Conservation (phyloP, 1,140 invertebrate genomes). For the Lasaia peninsularis region DNA sequence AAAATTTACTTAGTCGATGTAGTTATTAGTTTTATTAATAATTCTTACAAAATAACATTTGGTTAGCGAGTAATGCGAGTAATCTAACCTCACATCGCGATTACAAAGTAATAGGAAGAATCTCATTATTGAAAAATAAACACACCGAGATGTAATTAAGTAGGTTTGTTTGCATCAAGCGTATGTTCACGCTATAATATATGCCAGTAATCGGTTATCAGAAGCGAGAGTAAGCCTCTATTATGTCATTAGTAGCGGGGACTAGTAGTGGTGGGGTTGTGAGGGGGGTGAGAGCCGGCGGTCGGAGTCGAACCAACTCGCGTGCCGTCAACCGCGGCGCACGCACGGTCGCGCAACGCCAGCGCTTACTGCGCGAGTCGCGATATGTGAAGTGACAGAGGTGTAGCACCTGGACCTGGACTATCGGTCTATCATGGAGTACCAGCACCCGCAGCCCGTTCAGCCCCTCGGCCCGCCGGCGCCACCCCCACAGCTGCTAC, state of each 20-base stretch:
- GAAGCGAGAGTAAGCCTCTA: slow-evolving; percentile 50
- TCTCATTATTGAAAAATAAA: neutral
- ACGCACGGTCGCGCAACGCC: slow-evolving; percentile 38
- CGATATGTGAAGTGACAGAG: slow-evolving; percentile 59
- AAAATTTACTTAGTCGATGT: too few relatives aligned
- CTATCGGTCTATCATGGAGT: slow-evolving; percentile 48
- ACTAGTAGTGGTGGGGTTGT: slow-evolving; percentile 19
- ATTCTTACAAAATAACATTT: neutral
- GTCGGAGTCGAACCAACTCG: slow-evolving; percentile 28
- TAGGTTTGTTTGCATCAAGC: neutral
- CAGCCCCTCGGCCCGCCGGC: slow-evolving; percentile 58
- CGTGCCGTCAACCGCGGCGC: slow-evolving; percentile 41
- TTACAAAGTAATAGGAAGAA: neutral
- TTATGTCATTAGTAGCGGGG: slow-evolving; percentile 42
- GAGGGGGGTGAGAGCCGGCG: slow-evolving; percentile 25
- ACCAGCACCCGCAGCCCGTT: slow-evolving; percentile 52
- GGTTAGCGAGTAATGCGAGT: neutral
- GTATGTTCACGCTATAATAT: slow-evolving; percentile 1
- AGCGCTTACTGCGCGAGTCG: slow-evolving; percentile 41
- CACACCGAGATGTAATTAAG: neutral
- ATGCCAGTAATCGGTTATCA: slow-evolving; percentile 42
- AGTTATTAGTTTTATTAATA: too few relatives aligned
- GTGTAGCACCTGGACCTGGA: slow-evolving; percentile 28
- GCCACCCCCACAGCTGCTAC: slow-evolving; percentile 52
- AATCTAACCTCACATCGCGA: neutral